Evolutionary conservation across 2,797 vertebrate species (phyloP), one percentile per base, ranked within the genome.

Genomic region (Stomatorhinus walkeri): DNA sequence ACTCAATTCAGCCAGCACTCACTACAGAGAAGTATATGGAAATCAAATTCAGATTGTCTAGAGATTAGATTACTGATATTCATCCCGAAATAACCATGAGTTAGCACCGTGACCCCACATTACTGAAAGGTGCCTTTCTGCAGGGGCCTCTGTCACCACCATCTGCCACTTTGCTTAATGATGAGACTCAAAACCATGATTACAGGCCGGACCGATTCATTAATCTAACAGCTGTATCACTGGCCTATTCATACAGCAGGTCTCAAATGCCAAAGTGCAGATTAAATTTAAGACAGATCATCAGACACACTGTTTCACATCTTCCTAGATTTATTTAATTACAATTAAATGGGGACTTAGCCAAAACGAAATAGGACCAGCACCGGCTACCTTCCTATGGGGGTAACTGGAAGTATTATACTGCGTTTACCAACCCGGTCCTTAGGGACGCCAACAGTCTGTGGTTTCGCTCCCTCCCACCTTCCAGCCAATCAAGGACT

Each of bases 311-410:
- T 6, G 64, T 72, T 16, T 72, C 28, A 36, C 28, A 72, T 72
- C 64, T 36, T 72, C 28, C 64, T 72, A 72, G 64, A 72, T 72
- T 72, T 68, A 68, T 68, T 68, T 72, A 72, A 72, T 72, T 72
- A 72, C 12, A 14, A 36, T 72, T 36, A 72, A 72, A 16, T 36
- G 5, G 64, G 64, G 28, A 36, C 12, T 72, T 72, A 32, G 64
- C 28, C 64, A 36, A 72, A 72, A 36, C 16, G 12, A 72, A 72
- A 32, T 16, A 36, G 28, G 64, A 68, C 24, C 61, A 4, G 61
- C 61, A 9, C 24, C 3, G 12, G 19, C 54, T 4, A 24, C 9
- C 59, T 28, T 64, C 59, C 22, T 8, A 8, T 64, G 10, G 24
- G 10, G 24, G 61, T 24, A 68, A 28, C 28, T 36, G 28, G 28